Evolutionary conservation across 2,113 vertebrate genomes (phyloP), one percentile per base, ranked within the genome.

Genomic region (Chloropsis cyanopogon): DNA sequence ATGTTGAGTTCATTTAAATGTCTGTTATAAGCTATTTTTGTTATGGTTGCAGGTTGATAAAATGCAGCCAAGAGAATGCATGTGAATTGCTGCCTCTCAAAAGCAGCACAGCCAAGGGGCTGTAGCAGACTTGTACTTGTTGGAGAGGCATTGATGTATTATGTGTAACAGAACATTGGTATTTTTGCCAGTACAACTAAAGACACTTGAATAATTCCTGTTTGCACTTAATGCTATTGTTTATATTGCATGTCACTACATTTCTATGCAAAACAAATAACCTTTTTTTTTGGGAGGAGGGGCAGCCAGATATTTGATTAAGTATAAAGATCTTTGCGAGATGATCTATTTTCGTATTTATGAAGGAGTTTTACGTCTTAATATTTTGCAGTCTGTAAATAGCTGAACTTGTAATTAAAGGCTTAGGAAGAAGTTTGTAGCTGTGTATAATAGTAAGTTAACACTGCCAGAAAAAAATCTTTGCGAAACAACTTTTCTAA

Each of bases 301-400:
- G 97, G 97, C 96, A 97, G 97, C 96, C 96, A 97, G 97, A 97
- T 97, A 96, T 97, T 98, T 98, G 97, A 96, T 95, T 97, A 97
- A 97, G 94, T 97, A 97, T 98, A 98, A 98, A 97, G 97, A 96
- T 76, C 95, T 97, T 97, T 97, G 92, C 77, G 80, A 98, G 96
- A 98, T 98, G 95, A 98, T 98, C 98, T 99, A 98, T 98, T 98
- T 99, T 98, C 97, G 79, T 99, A 99, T 99, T 99, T 99, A 99
- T 98, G 97, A 98, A 98, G 96, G 96, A 96, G 84, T 97, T 98
- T 98, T 98, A 98, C 95, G 98, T 99, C 99, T 99, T 99, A 99
- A 98, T 97, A 97, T 97, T 96, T 98, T 97, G 95, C 96, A 98
- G 98, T 98, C 98, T 97, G 94, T 97, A 97, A 97, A 96, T 97